Evolutionary conservation across 1,140 invertebrate species (phyloP).

Genomic region (Drosophila sproati): DNA sequence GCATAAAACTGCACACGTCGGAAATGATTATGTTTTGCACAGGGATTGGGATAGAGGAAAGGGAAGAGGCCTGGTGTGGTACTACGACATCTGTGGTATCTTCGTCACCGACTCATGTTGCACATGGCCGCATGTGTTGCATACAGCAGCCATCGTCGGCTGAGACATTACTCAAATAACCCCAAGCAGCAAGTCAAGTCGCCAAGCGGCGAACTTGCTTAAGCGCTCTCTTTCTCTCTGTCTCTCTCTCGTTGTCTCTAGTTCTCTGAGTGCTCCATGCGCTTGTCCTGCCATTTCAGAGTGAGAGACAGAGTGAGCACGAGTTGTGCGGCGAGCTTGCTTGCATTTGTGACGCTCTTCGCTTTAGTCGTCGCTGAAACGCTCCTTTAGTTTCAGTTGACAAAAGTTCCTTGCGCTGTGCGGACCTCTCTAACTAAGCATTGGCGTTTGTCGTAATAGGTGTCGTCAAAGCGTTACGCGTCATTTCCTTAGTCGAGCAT

Average conservation of each 20-base stretch:
- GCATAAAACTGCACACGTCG: slow-evolving; percentile 66
- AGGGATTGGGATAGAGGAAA: neutral
- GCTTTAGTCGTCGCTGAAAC: slow-evolving; percentile 36
- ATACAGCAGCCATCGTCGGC: slow-evolving; percentile 46
- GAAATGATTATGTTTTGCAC: slow-evolving; percentile 66
- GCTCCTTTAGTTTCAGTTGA: slow-evolving; percentile 66
- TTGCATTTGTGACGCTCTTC: slow-evolving; percentile 21
- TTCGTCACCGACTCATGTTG: slow-evolving; percentile 69
- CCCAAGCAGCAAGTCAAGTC: neutral
- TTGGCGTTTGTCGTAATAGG: slow-evolving; percentile 30
- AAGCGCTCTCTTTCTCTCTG: slow-evolving; percentile 9
- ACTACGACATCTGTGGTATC: slow-evolving; percentile 13
- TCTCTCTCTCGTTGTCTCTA: neutral
- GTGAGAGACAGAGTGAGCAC: slow-evolving; percentile 8
- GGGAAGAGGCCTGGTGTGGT: slow-evolving; percentile 1
- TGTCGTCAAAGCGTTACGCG: slow-evolving; percentile 62
- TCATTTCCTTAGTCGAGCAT: slow-evolving; percentile 55
- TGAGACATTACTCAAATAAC: slow-evolving; percentile 18
- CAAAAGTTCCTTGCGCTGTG: slow-evolving; percentile 73
- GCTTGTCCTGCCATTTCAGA: slow-evolving; percentile 45
- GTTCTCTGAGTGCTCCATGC: neutral
- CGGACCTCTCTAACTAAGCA: slow-evolving; percentile 42
- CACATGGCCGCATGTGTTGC: slow-evolving; percentile 78
- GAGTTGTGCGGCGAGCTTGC: slow-evolving; percentile 26
- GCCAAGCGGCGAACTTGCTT: slow-evolving; percentile 38